Evolutionary conservation across 2,797 vertebrate species (phyloP).

Genomic region (Tympanoctomys barrerae): DNA sequence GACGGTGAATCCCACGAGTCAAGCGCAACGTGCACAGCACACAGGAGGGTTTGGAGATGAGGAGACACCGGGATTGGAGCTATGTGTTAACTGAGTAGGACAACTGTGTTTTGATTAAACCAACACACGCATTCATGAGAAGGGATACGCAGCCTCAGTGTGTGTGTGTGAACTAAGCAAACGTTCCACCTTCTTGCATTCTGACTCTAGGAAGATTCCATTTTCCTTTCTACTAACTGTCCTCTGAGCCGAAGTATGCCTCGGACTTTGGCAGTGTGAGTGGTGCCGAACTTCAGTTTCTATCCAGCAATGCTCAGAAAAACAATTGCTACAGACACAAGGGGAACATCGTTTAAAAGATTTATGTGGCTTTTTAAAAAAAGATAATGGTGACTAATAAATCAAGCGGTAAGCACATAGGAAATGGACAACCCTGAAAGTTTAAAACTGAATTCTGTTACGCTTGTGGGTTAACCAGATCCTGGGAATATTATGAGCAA

Average conservation of each 20-base stretch:
- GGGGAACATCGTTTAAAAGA: background rate
- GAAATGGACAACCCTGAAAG: background rate
- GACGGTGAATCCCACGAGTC: background rate
- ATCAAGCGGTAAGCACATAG: background rate
- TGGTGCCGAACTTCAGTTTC: background rate
- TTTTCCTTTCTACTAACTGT: background rate
- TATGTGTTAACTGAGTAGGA: background rate
- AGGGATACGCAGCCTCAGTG: background rate
- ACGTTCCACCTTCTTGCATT: background rate
- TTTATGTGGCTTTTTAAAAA: background rate
- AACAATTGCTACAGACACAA: constrained; percentile 3
- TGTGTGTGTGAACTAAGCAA: background rate
- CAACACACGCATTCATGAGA: background rate
- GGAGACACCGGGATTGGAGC: background rate
- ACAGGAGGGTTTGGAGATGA: background rate
- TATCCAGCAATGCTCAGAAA: background rate
- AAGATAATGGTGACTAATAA: background rate
- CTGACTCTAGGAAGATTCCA: background rate
- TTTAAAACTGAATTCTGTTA: constrained; percentile 20
- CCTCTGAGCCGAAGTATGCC: background rate
- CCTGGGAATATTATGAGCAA: background rate
- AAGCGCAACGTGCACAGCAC: background rate
- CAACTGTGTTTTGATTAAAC: constrained; percentile 13
- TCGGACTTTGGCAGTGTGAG: background rate
- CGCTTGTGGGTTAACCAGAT: background rate